phyloP scores from a whole-genome alignment of 2,113 vertebrate genomes.

The Mastomys coucha region DNA sequence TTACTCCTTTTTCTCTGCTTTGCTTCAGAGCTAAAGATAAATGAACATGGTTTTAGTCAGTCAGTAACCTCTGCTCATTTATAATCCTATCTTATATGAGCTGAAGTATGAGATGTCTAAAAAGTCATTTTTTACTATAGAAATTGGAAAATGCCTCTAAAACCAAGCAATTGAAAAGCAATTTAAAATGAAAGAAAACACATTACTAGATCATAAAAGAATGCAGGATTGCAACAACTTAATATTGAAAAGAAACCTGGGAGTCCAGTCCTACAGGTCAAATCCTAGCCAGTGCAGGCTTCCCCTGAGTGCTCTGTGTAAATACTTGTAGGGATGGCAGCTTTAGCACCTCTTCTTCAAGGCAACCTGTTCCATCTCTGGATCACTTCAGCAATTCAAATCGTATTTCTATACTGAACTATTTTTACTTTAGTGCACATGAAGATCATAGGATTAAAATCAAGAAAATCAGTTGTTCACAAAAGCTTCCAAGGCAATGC shows the following conservation, averaged over 20 bases:
- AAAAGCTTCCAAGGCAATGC: slow-evolving; percentile 60
- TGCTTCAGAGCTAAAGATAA: slow-evolving; percentile 51
- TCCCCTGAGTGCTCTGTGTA: background rate
- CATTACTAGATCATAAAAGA: slow-evolving; percentile 21
- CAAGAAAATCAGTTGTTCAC: slow-evolving; percentile 51
- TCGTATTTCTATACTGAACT: slow-evolving; percentile 16
- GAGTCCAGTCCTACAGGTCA: background rate
- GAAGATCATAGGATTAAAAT: slow-evolving; percentile 57
- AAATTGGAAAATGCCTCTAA: slow-evolving; percentile 18
- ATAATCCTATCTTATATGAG: background rate
- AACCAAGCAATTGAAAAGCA: slow-evolving; percentile 18
- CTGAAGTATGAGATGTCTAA: background rate
- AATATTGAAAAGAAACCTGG: background rate
- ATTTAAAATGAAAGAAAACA: slow-evolving; percentile 40
- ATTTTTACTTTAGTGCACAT: slow-evolving; percentile 45
- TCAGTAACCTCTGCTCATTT: slow-evolving; percentile 47
- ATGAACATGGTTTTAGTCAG: background rate
- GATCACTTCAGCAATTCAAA: slow-evolving; percentile 24
- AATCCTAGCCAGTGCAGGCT: background rate
- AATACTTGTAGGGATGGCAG: background rate
- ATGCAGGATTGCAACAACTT: background rate
- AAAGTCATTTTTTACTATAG: background rate
- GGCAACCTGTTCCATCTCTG: background rate
- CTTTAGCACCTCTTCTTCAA: slow-evolving; percentile 52
- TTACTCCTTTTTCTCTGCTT: slow-evolving; percentile 1